These are phyloP conservation scores for Sycophaga agraensis DNA, from an alignment of 1,140 invertebrate species.

Conservation along the genomic window DNA sequence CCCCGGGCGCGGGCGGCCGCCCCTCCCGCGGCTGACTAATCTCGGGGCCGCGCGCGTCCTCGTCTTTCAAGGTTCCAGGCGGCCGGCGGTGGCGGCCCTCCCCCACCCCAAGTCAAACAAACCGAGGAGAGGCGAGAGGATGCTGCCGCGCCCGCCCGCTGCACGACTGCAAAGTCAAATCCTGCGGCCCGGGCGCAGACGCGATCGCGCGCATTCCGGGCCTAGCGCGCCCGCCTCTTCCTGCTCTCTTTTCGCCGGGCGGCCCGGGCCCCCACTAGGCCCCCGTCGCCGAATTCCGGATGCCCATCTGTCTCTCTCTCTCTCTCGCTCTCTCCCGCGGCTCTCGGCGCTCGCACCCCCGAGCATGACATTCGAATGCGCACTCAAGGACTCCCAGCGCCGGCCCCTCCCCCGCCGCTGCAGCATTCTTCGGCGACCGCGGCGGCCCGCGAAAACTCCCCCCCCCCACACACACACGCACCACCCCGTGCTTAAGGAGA, in stretches of 20 bases:
- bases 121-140: constrained; percentile 13
- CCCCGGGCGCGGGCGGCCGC: neutral
- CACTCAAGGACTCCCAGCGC: constrained; percentile 21
- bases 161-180: constrained; percentile 48
- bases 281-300: constrained; percentile 23
- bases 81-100: constrained; percentile 18
- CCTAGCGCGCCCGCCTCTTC: constrained; percentile 17
- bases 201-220: constrained; percentile 40
- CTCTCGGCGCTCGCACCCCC: neutral
- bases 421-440: constrained; percentile 43
- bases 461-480: constrained; percentile 15
- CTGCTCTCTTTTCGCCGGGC: constrained; percentile 33
- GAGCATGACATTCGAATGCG: constrained; percentile 26
- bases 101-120: constrained; percentile 33
- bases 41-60: constrained; percentile 24
- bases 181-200: constrained; percentile 11
- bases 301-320: constrained; percentile 28
- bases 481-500: no score
- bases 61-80: constrained; percentile 24
- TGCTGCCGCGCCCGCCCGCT: constrained; percentile 16
- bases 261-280: neutral
- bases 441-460: constrained; percentile 46
- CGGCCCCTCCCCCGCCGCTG: constrained; percentile 11
- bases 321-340: constrained; percentile 32
- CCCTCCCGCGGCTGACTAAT: constrained; percentile 22